Base-by-base conservation (phyloP, 2,797 vertebrate species). In the Anguilla marmorata region DNA sequence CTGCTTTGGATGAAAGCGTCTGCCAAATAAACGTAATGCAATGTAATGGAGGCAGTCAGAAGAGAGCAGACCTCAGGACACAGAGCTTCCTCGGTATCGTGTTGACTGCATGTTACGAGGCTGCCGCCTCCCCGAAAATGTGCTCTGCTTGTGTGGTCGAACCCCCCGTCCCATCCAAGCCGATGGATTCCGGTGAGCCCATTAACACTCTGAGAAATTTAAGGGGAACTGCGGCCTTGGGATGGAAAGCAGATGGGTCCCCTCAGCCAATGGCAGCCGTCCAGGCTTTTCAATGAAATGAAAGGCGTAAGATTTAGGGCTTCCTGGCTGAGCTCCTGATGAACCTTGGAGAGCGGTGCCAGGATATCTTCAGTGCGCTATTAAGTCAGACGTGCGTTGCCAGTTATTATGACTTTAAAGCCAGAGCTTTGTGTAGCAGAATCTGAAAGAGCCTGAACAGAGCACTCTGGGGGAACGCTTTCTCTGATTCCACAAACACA, bases 381-480 rank as follows among this genome's bases (percentile, higher is more conserved):
- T 60, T 48, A 58, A 84, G 63, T 87, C 80, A 84, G 50, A 63
- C 33, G 48, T 88, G 41, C 11, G 37, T 27, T 76, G 74, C 37
- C n/a, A 63, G 16, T 45, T 84, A 41, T 45, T 45, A 45, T 79
- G 41, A 83, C 60, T 30, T 84, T 21, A 16, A 87, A 88, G 63
- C 16, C 60, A 74, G 86, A 30, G 41, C 24, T 33, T 66, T 50
- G 27, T 21, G 24, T 7, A 50, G 50, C 4, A 27, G 11, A 16
- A 66, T 41, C 30, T 54, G 48, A 48, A 63, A 72, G 66, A 16
- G 37, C 63, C 79, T 21, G 21, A 84, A 30, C 37, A 30, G 12
- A 56, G 41, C 63, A n/a, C 37, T 56, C 45, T 58, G 58, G 87
- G 66, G 37, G 87, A 33, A 85, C 21, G 19, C 54, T 21, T 21